Conservation (phyloP, 2,113 vertebrate genomes). For the Eretmochelys imbricata region DNA sequence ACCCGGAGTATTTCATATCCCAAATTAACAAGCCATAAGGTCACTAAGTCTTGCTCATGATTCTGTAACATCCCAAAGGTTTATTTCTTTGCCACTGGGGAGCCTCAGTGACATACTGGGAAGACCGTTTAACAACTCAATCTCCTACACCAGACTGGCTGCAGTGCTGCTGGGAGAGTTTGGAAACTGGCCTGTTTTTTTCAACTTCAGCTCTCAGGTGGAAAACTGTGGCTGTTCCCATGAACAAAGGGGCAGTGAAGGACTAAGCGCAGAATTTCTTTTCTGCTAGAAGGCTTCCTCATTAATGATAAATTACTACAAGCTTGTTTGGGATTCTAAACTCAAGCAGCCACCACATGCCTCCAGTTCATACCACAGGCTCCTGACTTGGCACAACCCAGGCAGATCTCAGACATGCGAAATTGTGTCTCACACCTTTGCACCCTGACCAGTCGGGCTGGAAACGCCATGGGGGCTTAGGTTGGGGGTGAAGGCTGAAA, state of each 20-base stretch:
- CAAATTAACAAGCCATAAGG: background rate
- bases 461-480: background rate
- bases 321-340: fast-evolving
- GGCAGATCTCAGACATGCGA: background rate
- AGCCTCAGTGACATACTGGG: background rate
- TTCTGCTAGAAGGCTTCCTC: background rate
- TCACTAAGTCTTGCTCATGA: background rate
- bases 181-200: background rate
- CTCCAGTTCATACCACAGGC: background rate
- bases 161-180: background rate
- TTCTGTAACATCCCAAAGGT: background rate
- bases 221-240: background rate
- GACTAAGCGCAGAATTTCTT: background rate
- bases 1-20: background rate
- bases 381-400: background rate
- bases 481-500: background rate
- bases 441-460: too few relatives aligned
- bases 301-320: background rate
- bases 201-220: background rate
- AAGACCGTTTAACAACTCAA: background rate
- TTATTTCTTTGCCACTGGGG: background rate
- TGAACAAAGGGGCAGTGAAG: background rate
- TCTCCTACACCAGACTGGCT: background rate
- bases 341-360: background rate
- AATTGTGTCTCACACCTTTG: background rate